Evolutionary conservation across 2,888 invertebrate species (phyloP), one percentile per base, ranked within the genome.

Genomic region (Pollenia amentaria): DNA sequence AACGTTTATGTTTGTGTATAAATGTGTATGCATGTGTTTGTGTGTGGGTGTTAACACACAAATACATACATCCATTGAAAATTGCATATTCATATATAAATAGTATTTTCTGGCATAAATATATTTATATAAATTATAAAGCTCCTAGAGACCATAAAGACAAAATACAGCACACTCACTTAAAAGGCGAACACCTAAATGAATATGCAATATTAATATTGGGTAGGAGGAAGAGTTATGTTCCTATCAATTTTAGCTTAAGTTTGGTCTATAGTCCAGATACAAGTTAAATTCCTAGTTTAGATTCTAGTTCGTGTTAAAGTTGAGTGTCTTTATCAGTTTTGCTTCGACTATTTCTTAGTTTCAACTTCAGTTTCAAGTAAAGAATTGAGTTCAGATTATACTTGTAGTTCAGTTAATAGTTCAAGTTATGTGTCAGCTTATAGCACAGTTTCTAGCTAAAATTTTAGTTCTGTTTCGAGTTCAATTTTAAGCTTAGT

Each of bases 1-100:
- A 82, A 86, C 70, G 75, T 48, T 75, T 86, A 65, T 64, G 46
- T 44, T 44, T 55, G 46, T 14, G 55, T 46, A 11, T 42, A 44
- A 51, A 21, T 55, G 14, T 40, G 29, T 64, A 46, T 38, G 46
- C n/a, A 55, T 53, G 14, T 42, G 53, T 60, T 16, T 55, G 14
- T 40, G 29, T 38, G 10, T 18, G 6, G 16, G 60, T 38, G n/a
- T 40, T 55, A 44, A 18, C 10, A 29, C 60, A 8, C 11, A n/a
- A 14, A 10, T 21, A 8, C 46, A 4, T 29, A 11, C 12, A 3
- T 4, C 3, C 11, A 60, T 6, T 60, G 8, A 8, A 11, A 21
- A 55, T 21, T 21, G 11, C 53, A 55, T 16, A 21, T 16, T 55
- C 3, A 18, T 18, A 21, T 12, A 18, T 2, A 3, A 6, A 4